Evolutionary conservation across 2,113 vertebrate genomes (phyloP), one percentile per base, ranked within the genome.

Genomic region (Tragelaphus imberbis): DNA sequence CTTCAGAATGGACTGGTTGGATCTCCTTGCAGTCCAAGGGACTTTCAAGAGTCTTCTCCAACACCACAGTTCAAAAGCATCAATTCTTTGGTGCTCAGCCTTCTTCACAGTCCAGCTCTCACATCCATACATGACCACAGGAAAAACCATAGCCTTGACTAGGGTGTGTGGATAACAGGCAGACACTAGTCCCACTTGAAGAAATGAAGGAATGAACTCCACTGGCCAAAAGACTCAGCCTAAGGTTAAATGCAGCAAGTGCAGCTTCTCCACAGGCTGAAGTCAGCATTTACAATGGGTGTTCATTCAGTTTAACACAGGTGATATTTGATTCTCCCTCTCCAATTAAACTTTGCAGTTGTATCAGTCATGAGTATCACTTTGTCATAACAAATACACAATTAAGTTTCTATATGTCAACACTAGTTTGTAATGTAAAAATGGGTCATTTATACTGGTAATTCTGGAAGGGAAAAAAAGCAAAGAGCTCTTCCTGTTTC

Each of bases 381-480:
- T 79, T 88, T 92, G 63, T 88, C 63, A 92, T 56, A 97, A 92
- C 55, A 97, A 89, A 87, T 84, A 92, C 1, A 33, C 81, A 92
- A 30, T 94, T 94, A 95, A 89, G 56, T 89, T 93, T 36, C 55
- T 95, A 11, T 91, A 49, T 84, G 84, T 63, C 6, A 3, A 36
- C 2, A 0, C 23, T 89, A 16, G 55, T 58, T 90, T 59, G 15
- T 53, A 68, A 75, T 33, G 30, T 56, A 51, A 88, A 96, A 93
- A 79, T 4, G 7, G 3, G 93, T 89, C 27, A 3, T 89, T 91
- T 33, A 81, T 61, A 65, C 33, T 61, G 63, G 56, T 84, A 68
- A 97, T 84, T 88, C 28, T 88, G 51, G 28, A 93, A 71, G 30
- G 17, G 12, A 61, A 84, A 21, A 21, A 51, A 87, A 68, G 36